Base-by-base conservation (phyloP, 2,888 invertebrate genomes). In the Ypsolopha sequella region DNA sequence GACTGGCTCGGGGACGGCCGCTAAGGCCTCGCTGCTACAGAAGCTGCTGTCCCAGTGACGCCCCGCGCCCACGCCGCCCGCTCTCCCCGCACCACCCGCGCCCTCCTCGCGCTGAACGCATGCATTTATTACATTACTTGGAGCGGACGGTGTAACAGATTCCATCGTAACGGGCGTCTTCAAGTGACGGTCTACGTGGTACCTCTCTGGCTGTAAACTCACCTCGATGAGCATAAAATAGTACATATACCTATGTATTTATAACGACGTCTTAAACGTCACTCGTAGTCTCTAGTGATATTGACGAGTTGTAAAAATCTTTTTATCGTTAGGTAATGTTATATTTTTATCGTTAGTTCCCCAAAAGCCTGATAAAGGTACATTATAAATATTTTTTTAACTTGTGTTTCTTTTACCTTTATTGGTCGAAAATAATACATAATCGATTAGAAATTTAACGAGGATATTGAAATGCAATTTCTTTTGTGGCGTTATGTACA, bases 1-100 rank as follows among this genome's bases (percentile, higher is more conserved):
- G 41, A 56, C 57, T 52, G 57, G 45, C 39, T 44, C 51, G 52
- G 60, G 63, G 59, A 62, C 68, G 58, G 62, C 63, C 52, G 60
- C 91, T 84, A 92, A 91, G 76, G 92, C 94, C 65, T 94, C 94
- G 73, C 88, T 95, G 76, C 89, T 95, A 68, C 94, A 95, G 88
- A 94, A 95, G 85, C 89, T 95, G 74, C 88, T 95, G 73, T 95
- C 95, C 65, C 94, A 95, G 89, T 92, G 90, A 91, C 60, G 58
- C 54, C 38, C 51, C 53, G 58, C 49, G 55, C 53, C 55, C 38
- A 53, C 52, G 51, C 53, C 56, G 54, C 53, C 57, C 50, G 55
- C 55, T 54, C 13, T 45, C 50, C 9, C 49, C 36, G 14, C 49
- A 8, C 55, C 56, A 47, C 54, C 50, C 49, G 11, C 39, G 49